These are phyloP conservation scores for Molossus molossus DNA, from an alignment of 2,797 vertebrate species.

Conservation along the genomic window DNA sequence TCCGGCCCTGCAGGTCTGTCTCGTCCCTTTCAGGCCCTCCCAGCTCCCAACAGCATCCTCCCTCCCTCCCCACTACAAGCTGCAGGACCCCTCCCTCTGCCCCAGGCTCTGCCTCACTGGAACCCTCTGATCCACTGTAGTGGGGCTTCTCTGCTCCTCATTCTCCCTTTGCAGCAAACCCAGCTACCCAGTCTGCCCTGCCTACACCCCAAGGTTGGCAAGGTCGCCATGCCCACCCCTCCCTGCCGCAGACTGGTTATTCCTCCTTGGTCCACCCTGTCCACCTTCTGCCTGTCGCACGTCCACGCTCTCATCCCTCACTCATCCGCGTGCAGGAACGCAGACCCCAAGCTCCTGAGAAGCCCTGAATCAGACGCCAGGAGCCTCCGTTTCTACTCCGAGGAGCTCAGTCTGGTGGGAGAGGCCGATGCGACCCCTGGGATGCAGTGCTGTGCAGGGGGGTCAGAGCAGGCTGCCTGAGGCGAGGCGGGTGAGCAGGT, in stretches of 20 bases:
- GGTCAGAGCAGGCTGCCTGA: too few species aligned
- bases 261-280: background rate
- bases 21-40: conserved; percentile 60
- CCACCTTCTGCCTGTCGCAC: background rate
- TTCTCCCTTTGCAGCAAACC: background rate
- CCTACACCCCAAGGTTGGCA: conserved; percentile 12
- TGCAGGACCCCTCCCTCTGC: conserved; percentile 13
- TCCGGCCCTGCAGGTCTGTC: conserved; percentile 83
- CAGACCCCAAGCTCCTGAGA: background rate
- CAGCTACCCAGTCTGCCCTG: background rate
- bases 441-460: background rate
- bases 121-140: background rate
- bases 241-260: background rate
- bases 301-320: background rate
- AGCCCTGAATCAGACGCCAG: background rate
- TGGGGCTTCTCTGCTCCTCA: background rate
- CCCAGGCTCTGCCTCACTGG: background rate
- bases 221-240: background rate
- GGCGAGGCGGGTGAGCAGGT: conserved; percentile 58
- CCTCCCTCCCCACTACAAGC: background rate
- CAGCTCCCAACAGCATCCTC: conserved; percentile 42
- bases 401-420: background rate
- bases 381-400: background rate
- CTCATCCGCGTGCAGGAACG: background rate
- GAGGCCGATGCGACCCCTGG: background rate